A percentile compares a stretch with the other conserved stretches of the same genome.
These are phyloP conservation scores for Platyscapa corneri DNA, from an alignment of 1,140 invertebrate species.

Conservation along the genomic window DNA sequence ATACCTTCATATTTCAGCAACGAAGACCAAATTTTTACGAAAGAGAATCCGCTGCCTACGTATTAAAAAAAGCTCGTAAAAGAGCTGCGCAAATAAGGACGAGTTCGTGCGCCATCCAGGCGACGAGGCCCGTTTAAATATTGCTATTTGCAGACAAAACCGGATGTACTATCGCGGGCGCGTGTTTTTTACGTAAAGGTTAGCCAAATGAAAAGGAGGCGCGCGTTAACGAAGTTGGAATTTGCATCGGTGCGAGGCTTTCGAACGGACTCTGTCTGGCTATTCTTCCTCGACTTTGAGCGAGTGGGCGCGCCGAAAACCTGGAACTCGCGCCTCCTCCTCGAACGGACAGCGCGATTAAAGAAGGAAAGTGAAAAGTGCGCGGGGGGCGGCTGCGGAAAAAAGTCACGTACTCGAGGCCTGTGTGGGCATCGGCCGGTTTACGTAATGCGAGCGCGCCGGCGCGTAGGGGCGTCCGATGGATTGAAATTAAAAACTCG, in stretches of 20 bases:
- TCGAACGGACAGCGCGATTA: too few species aligned
- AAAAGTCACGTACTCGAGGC: neutral
- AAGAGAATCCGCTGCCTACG: neutral
- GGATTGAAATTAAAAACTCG: conserved; percentile 44
- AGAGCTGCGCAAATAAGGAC: neutral
- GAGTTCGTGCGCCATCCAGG: neutral
- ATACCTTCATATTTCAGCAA: too few species aligned
- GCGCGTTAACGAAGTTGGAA: neutral
- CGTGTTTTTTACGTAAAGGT: neutral
- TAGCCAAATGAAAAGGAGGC: neutral
- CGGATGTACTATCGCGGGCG: neutral
- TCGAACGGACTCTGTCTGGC: too few species aligned
- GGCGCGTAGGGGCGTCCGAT: neutral
- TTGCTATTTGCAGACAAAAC: neutral
- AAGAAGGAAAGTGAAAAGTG: too few species aligned
- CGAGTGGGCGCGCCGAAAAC: too few species aligned
- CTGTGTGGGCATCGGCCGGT: neutral
- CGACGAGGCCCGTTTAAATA: neutral
- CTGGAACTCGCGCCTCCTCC: too few species aligned
- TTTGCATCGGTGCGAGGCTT: neutral
- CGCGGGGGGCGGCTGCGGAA: neutral
- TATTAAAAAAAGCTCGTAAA: neutral
- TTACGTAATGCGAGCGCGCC: neutral
- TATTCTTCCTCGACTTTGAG: too few species aligned
- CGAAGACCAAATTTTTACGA: neutral